Evolutionary conservation across 2,113 vertebrate genomes (phyloP), one percentile per base, ranked within the genome.

Genomic region (Cygnus atratus): DNA sequence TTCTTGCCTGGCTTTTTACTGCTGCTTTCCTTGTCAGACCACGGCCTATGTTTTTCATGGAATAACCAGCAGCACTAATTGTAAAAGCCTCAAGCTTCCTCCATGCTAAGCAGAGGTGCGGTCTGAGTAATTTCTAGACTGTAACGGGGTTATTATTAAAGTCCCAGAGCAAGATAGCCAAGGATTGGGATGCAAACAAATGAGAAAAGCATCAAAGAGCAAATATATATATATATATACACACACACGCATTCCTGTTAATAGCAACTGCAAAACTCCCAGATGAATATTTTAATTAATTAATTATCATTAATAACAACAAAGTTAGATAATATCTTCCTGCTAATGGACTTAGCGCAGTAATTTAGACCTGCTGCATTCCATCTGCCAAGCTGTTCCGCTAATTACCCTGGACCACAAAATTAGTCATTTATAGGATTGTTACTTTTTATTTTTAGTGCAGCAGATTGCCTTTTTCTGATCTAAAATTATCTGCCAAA

Each of bases 271-370:
- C 39, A 92, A 90, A 92, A 94, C 67, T 84, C 68, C 61, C 65
- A 79, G 63, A 7, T 82, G 75, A 84, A 35, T 67, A 70, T 92
- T 95, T 94, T 82, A 73, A 70, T 89, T 90, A 67, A 76, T 92
- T 96, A 93, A 90, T 96, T 95, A 93, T 82, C 90, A 93, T 87
- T 94, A 95, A 94, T 66, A 95, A 92, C 66, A 96, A 75, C 78
- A 93, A 91, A 86, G 44, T 48, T 54, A 95, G 96, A 95, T 97
- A 82, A 39, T 37, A 96, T 92, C 92, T 95, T 91, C 68, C 87
- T 93, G 72, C 84, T 94, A 85, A 96, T 58, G 71, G 86, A 95
- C 75, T 92, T 29, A 57, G 63, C 61, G 44, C 46, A 77, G 74
- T 72, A 91, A 87, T 94, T 89, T 82, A 95, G 65, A 90, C 91